phyloP scores from a whole-genome alignment of 1,140 invertebrate species.

The Drosophila ohnishii region DNA sequence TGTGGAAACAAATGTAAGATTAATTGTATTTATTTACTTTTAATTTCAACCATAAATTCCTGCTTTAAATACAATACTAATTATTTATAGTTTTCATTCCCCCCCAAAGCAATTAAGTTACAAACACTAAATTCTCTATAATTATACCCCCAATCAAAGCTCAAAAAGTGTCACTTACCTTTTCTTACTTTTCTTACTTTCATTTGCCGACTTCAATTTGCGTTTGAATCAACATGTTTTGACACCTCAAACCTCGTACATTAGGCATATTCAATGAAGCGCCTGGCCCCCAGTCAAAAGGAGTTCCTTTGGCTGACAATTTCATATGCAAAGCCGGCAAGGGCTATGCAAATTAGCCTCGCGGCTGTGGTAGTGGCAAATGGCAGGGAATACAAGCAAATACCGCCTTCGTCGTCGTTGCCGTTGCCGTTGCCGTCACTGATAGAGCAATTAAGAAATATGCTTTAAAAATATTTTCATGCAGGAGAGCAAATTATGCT shows the following conservation, averaged over 20 bases:
- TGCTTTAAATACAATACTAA: no score
- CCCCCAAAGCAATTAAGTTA: no score
- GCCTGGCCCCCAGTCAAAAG: constrained; percentile 6
- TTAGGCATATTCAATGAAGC: constrained; percentile 49
- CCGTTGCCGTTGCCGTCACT: constrained; percentile 22
- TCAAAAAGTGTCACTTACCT: neutral
- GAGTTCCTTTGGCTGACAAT: constrained; percentile 34
- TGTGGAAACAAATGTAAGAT: no score
- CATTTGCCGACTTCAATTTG: constrained; percentile 48
- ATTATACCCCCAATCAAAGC: neutral
- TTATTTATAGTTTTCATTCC: no score
- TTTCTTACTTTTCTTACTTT: constrained; percentile 43
- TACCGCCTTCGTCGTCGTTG: constrained; percentile 3
- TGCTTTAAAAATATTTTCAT: constrained; percentile 71
- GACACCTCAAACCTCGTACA: constrained; percentile 53
- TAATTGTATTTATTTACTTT: no score
- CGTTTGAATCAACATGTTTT: constrained; percentile 55
- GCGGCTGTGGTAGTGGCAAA: neutral
- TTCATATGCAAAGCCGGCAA: constrained; percentile 67
- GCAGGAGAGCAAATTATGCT: constrained; percentile 73
- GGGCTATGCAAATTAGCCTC: constrained; percentile 61
- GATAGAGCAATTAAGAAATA: constrained; percentile 78
- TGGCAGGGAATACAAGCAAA: constrained; percentile 1
- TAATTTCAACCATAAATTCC: no score
- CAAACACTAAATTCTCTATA: no score